Conservation (phyloP, 2,888 invertebrate species). For the Suillia variegata region DNA sequence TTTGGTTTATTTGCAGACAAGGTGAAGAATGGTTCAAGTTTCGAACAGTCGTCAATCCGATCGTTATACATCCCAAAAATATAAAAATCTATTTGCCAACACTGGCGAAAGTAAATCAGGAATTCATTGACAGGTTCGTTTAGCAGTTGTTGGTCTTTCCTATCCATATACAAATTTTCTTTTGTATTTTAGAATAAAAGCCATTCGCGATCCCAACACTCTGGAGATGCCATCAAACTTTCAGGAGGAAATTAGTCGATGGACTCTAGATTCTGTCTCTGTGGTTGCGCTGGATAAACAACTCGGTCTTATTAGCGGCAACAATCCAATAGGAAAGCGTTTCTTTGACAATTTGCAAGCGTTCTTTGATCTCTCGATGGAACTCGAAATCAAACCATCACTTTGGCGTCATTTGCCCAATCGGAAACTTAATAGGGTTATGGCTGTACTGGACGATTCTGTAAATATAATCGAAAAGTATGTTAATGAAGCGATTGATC, state of each 20-base stretch:
- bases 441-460: slow-evolving; percentile 42
- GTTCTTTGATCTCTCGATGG: neutral
- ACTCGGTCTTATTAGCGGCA: slow-evolving; percentile 42
- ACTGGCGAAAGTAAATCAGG: slow-evolving; percentile 61
- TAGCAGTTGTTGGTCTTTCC: neutral
- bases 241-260: slow-evolving; percentile 63
- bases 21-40: slow-evolving; percentile 70
- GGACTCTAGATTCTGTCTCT: slow-evolving; percentile 66
- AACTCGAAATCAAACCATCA: neutral
- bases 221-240: slow-evolving; percentile 62
- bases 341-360: neutral
- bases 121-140: slow-evolving; percentile 37
- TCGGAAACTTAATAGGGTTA: slow-evolving; percentile 36
- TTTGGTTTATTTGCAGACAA: slow-evolving; percentile 57
- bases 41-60: slow-evolving; percentile 69
- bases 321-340: neutral
- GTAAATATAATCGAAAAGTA: slow-evolving; percentile 42
- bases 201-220: slow-evolving; percentile 45
- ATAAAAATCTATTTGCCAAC: slow-evolving; percentile 62
- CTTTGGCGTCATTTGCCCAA: neutral
- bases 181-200: slow-evolving; percentile 45
- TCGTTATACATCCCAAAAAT: slow-evolving; percentile 67
- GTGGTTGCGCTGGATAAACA: slow-evolving; percentile 60
- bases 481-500: slow-evolving; percentile 53
- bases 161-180: neutral